Conservation (phyloP, 1,140 invertebrate genomes). For the Dinoponera quadriceps region DNA sequence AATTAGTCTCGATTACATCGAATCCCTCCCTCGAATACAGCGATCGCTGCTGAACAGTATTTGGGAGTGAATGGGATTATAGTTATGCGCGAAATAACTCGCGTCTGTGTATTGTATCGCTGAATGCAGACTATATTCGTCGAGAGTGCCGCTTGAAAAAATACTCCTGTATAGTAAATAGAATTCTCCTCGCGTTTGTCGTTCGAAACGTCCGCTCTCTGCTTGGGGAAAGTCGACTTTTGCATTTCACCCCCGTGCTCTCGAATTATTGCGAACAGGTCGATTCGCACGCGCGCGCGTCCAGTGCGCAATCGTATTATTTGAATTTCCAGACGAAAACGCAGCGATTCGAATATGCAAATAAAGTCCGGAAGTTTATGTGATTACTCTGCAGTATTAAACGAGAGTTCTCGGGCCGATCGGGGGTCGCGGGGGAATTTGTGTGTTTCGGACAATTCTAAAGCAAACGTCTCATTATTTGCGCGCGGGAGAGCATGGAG, state of each 20-base stretch:
- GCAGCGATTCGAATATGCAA: not conserved
- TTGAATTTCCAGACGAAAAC: not conserved
- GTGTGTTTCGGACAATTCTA: slow-evolving; percentile 5
- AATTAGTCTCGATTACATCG: slow-evolving; percentile 24
- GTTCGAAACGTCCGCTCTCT: not conserved
- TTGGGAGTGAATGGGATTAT: slow-evolving; percentile 4
- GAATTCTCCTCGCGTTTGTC: too few species aligned
- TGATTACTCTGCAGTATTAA: not conserved
- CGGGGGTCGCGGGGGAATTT: not conserved
- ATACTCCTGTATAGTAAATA: not conserved
- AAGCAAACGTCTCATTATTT: not conserved
- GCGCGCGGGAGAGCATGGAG: not conserved
- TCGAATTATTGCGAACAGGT: not conserved
- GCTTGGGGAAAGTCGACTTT: too few species aligned
- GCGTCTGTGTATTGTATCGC: not conserved
- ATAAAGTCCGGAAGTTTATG: not conserved
- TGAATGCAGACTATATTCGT: not conserved
- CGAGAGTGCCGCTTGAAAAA: not conserved
- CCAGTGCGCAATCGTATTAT: not conserved
- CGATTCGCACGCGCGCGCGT: too few species aligned
- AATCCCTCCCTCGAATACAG: slow-evolving; percentile 20
- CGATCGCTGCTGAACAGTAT: not conserved
- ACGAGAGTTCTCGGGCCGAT: not conserved
- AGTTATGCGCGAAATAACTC: slow-evolving; percentile 2
- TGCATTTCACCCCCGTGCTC: not conserved